Evolutionary conservation across 2,888 invertebrate genomes (phyloP).

Genomic region (Zootermopsis nevadensis): DNA sequence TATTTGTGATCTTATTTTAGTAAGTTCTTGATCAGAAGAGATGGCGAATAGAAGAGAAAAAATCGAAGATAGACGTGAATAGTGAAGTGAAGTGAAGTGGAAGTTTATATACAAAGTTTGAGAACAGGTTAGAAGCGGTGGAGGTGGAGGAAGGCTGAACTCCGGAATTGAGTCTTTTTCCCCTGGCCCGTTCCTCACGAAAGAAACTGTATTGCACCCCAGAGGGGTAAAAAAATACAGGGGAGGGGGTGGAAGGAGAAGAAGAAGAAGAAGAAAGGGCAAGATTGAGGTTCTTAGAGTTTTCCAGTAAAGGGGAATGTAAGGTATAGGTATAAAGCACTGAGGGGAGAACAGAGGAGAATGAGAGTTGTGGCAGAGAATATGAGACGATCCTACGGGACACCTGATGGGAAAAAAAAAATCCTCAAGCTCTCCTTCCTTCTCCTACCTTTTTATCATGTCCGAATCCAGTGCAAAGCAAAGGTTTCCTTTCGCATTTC

Average conservation of each 20-base stretch:
- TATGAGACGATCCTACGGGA: slow-evolving; percentile 30
- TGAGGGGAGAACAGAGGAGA: slow-evolving; percentile 4
- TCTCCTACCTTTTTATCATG: not conserved
- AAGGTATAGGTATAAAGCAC: slow-evolving; percentile 26
- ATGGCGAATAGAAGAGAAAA: slow-evolving; percentile 22
- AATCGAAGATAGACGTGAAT: not conserved
- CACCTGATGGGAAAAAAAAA: slow-evolving; percentile 47
- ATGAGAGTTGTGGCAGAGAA: slow-evolving; percentile 6
- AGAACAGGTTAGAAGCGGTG: slow-evolving; percentile 45
- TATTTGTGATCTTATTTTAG: slow-evolving; percentile 36
- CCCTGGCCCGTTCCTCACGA: slow-evolving; percentile 31
- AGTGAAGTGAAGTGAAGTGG: slow-evolving; percentile 1
- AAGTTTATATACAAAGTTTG: slow-evolving; percentile 47
- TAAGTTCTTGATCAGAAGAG: slow-evolving; percentile 37
- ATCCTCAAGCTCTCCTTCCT: not conserved
- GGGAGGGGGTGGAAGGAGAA: slow-evolving; percentile 12
- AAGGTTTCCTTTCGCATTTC: not conserved
- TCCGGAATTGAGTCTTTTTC: slow-evolving; percentile 48
- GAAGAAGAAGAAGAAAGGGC: slow-evolving; percentile 23
- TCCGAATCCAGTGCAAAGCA: not conserved
- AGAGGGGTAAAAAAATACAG: slow-evolving; percentile 44
- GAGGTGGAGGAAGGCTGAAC: slow-evolving; percentile 33
- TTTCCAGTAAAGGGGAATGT: slow-evolving; percentile 1
- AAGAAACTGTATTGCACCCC: slow-evolving; percentile 49
- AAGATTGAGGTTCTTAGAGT: slow-evolving; percentile 44